phyloP scores from a whole-genome alignment of 2,797 vertebrate genomes.

The Erethizon dorsatum region DNA sequence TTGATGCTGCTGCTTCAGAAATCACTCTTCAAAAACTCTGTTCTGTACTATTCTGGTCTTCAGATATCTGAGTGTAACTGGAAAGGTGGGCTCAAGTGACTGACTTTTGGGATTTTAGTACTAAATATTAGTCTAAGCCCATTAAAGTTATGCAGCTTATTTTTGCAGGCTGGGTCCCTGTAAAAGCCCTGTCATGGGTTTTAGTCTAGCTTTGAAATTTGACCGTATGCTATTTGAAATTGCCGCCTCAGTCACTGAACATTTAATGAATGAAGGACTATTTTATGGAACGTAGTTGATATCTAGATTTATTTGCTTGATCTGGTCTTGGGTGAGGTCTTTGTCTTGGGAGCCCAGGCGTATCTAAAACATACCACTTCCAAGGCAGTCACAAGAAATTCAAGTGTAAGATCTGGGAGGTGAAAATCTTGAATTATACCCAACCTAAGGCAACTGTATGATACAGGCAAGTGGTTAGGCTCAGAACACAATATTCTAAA shows the following conservation, averaged over 20 bases:
- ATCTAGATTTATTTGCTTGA: neutral
- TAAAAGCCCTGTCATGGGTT: neutral
- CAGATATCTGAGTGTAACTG: slow-evolving; percentile 24
- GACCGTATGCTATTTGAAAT: neutral
- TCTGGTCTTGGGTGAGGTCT: neutral
- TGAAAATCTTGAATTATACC: neutral
- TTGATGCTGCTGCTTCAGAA: neutral
- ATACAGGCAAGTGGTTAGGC: neutral
- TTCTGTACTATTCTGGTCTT: neutral
- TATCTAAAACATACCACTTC: neutral
- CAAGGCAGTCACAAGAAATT: neutral
- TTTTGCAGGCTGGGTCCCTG: neutral
- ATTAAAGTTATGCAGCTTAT: neutral
- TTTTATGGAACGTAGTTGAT: neutral
- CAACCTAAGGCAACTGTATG: neutral
- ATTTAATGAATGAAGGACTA: neutral
- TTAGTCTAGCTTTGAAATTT: neutral
- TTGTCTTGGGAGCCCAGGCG: neutral
- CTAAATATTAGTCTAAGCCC: neutral
- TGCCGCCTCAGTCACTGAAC: neutral
- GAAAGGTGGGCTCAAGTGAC: neutral
- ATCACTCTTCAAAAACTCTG: neutral
- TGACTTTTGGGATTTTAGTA: neutral
- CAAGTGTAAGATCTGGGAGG: neutral
- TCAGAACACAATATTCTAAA: neutral